These are phyloP conservation scores for Alaudala cheleensis DNA, from an alignment of 2,113 vertebrate genomes.

Conservation along the genomic window DNA sequence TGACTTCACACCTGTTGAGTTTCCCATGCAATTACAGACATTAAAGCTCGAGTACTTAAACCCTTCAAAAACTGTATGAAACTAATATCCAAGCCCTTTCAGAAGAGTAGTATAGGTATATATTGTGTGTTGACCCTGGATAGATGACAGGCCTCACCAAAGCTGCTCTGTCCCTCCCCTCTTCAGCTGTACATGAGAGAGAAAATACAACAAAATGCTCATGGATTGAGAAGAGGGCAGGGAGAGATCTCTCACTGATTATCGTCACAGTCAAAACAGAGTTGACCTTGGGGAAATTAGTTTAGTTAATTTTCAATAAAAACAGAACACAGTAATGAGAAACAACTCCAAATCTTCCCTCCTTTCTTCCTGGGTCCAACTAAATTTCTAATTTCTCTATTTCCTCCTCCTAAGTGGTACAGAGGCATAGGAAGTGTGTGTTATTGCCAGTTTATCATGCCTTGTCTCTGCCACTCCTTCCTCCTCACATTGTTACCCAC, in stretches of 20 bases:
- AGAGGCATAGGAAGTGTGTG: accelerated
- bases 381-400: neutral
- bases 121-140: neutral
- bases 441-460: accelerated
- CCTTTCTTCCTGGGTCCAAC: neutral
- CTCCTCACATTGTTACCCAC: neutral
- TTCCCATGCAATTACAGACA: neutral
- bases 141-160: neutral
- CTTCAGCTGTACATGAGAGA: neutral
- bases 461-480: neutral
- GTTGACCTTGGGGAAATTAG: neutral
- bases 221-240: neutral
- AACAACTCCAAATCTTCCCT: neutral
- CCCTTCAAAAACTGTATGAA: neutral
- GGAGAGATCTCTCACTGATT: neutral
- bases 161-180: accelerated
- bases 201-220: neutral
- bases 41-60: neutral
- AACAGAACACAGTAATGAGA: neutral
- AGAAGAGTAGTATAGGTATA: neutral
- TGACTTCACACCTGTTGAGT: neutral
- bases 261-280: accelerated
- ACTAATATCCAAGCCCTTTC: neutral
- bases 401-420: accelerated
- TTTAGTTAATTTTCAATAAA: neutral